These are phyloP conservation scores for Alauda arvensis DNA, from an alignment of 2,797 vertebrate genomes.

Conservation along the genomic window DNA sequence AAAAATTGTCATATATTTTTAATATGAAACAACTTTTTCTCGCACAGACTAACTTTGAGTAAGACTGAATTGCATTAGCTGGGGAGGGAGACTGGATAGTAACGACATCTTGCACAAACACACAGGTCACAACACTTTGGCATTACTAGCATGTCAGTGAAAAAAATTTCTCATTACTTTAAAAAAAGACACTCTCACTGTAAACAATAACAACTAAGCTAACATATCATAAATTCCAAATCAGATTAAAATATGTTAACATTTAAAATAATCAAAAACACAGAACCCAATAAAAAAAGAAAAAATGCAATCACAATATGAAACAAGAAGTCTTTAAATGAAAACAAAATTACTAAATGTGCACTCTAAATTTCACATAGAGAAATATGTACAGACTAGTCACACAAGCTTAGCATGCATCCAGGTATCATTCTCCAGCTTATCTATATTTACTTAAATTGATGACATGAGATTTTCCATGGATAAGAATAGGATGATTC, in stretches of 20 bases:
- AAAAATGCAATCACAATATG: neutral
- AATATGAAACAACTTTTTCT: neutral
- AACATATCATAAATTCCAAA: neutral
- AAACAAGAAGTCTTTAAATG: neutral
- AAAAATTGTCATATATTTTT: neutral
- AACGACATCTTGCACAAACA: neutral
- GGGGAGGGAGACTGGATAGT: accelerated
- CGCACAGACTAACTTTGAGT: neutral
- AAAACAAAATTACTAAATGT: neutral
- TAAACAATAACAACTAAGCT: neutral
- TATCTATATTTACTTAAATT: neutral
- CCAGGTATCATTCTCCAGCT: neutral
- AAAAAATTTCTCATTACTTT: neutral
- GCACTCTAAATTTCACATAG: neutral
- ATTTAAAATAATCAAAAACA: neutral
- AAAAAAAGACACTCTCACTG: neutral
- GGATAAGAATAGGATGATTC: neutral
- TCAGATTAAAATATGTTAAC: neutral
- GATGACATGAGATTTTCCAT: neutral
- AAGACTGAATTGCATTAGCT: neutral
- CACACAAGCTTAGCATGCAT: neutral
- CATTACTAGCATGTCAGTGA: neutral
- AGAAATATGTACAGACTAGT: neutral
- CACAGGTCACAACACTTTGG: neutral
- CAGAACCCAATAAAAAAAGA: accelerated